Conservation (phyloP, 2,797 vertebrate species). For the Crocodylus rhombifer region DNA sequence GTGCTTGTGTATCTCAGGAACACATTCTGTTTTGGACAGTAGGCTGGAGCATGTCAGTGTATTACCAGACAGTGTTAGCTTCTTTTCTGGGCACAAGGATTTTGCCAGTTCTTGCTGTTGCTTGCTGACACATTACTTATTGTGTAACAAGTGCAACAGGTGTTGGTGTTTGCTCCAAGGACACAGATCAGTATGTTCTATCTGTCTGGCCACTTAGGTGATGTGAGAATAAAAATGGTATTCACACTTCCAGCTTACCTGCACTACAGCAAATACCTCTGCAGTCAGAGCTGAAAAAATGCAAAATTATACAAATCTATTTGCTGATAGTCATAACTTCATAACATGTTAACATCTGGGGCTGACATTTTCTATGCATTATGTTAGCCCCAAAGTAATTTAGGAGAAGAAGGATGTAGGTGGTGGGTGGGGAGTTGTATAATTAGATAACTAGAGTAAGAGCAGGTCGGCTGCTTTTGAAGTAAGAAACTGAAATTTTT, state of each 20-base stretch:
- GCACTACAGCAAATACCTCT: background rate
- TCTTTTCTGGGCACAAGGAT: background rate
- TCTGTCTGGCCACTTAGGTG: background rate
- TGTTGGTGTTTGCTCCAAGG: conserved; percentile 16
- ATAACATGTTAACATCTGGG: background rate
- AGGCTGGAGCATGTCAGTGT: no score
- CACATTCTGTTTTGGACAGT: no score
- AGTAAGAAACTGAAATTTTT: background rate
- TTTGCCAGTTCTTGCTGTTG: background rate
- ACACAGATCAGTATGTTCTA: background rate
- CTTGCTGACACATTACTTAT: conserved; percentile 24
- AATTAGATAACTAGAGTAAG: background rate
- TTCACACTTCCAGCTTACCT: background rate
- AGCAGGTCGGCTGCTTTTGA: background rate
- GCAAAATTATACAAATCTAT: background rate
- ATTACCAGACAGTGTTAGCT: no score
- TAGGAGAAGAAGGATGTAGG: background rate
- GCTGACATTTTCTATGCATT: background rate
- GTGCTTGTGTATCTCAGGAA: no score
- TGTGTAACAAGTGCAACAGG: conserved; percentile 55
- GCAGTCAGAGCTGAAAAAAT: background rate
- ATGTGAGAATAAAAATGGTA: background rate
- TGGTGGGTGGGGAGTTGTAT: background rate
- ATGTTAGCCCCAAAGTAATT: background rate
- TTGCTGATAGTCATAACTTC: background rate